Conservation (phyloP, 2,888 invertebrate genomes). For the Chloroclystis v-ata region DNA sequence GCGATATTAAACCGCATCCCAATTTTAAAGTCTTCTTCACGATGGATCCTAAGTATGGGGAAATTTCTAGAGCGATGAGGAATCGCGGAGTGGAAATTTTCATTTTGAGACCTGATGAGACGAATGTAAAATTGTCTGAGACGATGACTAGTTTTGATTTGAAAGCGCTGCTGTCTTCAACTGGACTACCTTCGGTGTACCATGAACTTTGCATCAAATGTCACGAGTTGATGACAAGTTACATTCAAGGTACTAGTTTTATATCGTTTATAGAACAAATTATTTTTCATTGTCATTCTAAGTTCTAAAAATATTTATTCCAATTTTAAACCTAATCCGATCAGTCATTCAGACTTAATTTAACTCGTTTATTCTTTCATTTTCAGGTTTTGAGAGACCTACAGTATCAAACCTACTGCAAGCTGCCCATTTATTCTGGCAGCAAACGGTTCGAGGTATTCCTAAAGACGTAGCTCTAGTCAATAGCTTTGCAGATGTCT, state of each 20-base stretch:
- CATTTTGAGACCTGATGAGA: constrained; percentile 54
- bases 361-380: constrained; percentile 5
- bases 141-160: constrained; percentile 64
- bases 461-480: constrained; percentile 73
- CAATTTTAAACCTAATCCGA: no score
- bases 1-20: constrained; percentile 89
- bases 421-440: constrained; percentile 80
- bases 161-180: constrained; percentile 58
- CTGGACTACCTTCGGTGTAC: constrained; percentile 57
- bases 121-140: constrained; percentile 48
- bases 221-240: constrained; percentile 63
- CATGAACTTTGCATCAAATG: constrained; percentile 55
- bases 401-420: constrained; percentile 81
- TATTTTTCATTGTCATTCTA: no score
- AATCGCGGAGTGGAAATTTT: constrained; percentile 96
- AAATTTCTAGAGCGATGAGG: constrained; percentile 98
- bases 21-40: constrained; percentile 96
- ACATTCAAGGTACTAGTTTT: constrained; percentile 72
- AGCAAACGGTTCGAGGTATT: constrained; percentile 81
- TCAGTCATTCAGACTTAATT: no score
- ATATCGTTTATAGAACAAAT: no score
- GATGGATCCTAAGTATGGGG: constrained; percentile 96
- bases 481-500: constrained; percentile 81
- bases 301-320: no score
- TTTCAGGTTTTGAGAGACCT: constrained; percentile 79